A percentile compares a stretch with the other conserved stretches of the same genome.
Conservation (phyloP, 2,797 vertebrate species). For the Coreius guichenoti region DNA sequence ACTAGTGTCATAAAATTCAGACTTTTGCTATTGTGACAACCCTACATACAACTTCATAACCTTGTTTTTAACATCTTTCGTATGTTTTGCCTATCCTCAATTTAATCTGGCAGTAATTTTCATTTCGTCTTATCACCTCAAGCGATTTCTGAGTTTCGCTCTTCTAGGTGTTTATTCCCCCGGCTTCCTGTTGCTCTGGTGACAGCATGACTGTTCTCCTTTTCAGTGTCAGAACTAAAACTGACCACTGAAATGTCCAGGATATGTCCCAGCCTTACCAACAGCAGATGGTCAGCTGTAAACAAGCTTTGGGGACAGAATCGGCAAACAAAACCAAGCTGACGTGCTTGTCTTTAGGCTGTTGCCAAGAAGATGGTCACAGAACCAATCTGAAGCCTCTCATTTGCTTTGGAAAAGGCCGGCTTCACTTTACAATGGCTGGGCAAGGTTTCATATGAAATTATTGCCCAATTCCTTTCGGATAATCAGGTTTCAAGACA, state of each 20-base stretch:
- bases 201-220: conserved; percentile 11
- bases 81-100: not conserved
- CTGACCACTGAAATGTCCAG: conserved; percentile 44
- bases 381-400: conserved; percentile 36
- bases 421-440: conserved; percentile 5
- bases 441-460: conserved; percentile 43
- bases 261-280: conserved; percentile 38
- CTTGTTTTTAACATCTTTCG: not conserved
- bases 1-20: not conserved
- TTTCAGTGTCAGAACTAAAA: conserved; percentile 47
- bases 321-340: conserved; percentile 49
- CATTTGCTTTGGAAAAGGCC: conserved; percentile 27
- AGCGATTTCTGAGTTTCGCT: conserved; percentile 8
- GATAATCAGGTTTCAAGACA: conserved; percentile 50
- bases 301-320: conserved; percentile 57
- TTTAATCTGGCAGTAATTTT: not conserved
- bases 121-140: conserved; percentile 20
- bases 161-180: conserved; percentile 28
- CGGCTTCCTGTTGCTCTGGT: conserved; percentile 25
- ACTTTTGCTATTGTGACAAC: not conserved
- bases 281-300: conserved; percentile 64
- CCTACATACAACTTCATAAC: not conserved
- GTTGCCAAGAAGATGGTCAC: conserved; percentile 45
- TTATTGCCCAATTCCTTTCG: conserved; percentile 23
- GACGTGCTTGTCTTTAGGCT: not conserved